phyloP scores from a whole-genome alignment of 2,797 vertebrate species.

The Trichosurus vulpecula region DNA sequence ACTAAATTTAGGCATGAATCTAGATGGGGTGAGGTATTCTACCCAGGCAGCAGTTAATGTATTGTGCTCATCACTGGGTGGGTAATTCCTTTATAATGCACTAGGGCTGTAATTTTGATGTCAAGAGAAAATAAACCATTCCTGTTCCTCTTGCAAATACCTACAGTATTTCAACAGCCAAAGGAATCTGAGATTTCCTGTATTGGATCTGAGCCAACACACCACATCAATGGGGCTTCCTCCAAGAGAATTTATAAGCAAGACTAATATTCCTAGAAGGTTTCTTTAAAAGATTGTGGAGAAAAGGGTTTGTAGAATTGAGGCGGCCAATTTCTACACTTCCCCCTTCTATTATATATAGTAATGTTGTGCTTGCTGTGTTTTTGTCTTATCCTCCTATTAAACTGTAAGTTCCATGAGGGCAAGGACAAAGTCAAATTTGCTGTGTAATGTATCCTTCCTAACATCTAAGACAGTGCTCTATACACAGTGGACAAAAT shows the following conservation, averaged over 20 bases:
- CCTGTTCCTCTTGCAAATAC: accelerated
- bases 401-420: background rate
- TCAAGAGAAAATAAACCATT: background rate
- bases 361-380: background rate
- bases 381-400: background rate
- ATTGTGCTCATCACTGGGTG: background rate
- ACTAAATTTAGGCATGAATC: background rate
- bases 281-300: constrained; percentile 65
- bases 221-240: accelerated
- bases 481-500: background rate
- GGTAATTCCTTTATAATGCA: accelerated
- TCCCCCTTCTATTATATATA: background rate
- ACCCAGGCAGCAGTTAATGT: background rate
- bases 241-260: background rate
- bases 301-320: background rate
- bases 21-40: background rate
- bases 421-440: background rate
- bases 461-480: background rate
- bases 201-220: background rate
- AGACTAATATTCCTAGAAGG: constrained; percentile 19
- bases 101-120: background rate
- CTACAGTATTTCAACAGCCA: background rate
- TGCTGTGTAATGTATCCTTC: background rate
- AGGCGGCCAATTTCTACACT: background rate
- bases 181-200: background rate